Conservation (phyloP, 2,888 invertebrate species). For the Aphidoletes aphidimyza region DNA sequence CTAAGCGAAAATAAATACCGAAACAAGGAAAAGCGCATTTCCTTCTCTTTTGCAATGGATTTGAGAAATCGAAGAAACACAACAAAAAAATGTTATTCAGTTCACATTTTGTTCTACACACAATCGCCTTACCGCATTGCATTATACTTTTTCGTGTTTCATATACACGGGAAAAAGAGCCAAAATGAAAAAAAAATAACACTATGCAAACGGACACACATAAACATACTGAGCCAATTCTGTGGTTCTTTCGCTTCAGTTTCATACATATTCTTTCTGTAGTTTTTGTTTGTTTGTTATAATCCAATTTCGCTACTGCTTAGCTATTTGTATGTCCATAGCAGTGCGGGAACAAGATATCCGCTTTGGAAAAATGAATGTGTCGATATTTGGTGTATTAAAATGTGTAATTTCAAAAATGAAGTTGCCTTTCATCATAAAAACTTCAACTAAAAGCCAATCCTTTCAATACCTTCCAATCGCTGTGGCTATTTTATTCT, state of each 20-base stretch:
- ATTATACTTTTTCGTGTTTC: background rate
- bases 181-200: background rate
- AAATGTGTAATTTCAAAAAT: background rate
- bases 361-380: background rate
- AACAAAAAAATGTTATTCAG: background rate
- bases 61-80: background rate
- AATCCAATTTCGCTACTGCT: conserved; percentile 15
- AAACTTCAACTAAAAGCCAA: background rate
- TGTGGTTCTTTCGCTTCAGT: background rate
- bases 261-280: background rate
- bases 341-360: background rate
- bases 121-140: conserved; percentile 20
- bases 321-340: background rate
- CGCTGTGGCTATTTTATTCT: too few species aligned
- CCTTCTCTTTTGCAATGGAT: background rate
- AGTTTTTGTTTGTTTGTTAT: background rate
- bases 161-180: too few species aligned
- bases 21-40: too few species aligned
- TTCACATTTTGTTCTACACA: background rate
- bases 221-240: conserved; percentile 3
- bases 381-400: background rate
- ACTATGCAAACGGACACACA: background rate
- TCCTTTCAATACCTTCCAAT: background rate
- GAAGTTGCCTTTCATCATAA: background rate
- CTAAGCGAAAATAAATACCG: too few species aligned